Evolutionary conservation across 2,888 invertebrate genomes (phyloP).

Genomic region (Diadegma fenestrale): DNA sequence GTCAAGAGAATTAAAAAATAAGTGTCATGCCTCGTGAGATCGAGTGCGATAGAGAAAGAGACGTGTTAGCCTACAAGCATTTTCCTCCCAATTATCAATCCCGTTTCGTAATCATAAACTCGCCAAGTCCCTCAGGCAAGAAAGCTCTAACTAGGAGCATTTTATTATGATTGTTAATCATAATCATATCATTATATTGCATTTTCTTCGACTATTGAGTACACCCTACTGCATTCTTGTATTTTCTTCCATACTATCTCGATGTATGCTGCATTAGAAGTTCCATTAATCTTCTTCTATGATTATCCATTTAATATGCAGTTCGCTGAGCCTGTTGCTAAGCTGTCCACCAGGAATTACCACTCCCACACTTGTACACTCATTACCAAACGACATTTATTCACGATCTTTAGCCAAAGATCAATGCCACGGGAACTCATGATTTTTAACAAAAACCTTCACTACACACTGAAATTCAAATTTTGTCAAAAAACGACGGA

Average conservation of each 20-base stretch:
- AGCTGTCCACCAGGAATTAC: slow-evolving; percentile 36
- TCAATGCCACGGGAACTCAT: background rate
- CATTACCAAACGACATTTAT: background rate
- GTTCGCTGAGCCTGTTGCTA: slow-evolving; percentile 38
- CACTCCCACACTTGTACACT: slow-evolving; percentile 10
- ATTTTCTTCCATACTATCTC: background rate
- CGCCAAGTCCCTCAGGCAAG: background rate
- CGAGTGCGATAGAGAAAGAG: background rate
- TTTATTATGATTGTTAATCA: slow-evolving; percentile 35
- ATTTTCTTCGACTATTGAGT: slow-evolving; percentile 18
- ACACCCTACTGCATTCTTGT: background rate
- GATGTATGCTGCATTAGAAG: slow-evolving; percentile 7
- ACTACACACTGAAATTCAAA: too few relatives aligned
- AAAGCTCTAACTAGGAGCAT: slow-evolving; percentile 19
- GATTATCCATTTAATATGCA: slow-evolving; percentile 41
- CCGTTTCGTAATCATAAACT: slow-evolving; percentile 45
- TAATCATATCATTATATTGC: background rate
- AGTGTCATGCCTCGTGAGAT: background rate
- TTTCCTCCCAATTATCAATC: slow-evolving; percentile 53
- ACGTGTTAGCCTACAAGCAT: slow-evolving; percentile 41
- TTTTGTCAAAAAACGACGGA: too few relatives aligned
- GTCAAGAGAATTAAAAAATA: slow-evolving; percentile 30
- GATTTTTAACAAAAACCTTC: background rate
- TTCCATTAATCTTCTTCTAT: slow-evolving; percentile 51
- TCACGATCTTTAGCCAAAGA: background rate